phyloP scores from a whole-genome alignment of 2,113 vertebrate genomes.

The Dipodomys spectabilis region DNA sequence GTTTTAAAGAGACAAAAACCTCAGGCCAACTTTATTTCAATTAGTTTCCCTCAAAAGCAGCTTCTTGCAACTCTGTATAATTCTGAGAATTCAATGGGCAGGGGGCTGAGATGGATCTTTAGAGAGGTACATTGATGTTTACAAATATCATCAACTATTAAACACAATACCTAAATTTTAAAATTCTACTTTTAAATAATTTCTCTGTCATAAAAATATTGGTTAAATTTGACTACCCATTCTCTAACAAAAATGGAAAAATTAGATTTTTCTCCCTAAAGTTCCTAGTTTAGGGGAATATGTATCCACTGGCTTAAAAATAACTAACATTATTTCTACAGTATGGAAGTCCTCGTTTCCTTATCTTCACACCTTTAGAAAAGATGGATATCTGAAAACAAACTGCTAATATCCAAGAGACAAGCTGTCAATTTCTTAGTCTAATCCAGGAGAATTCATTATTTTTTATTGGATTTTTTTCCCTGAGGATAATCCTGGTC shows the following conservation, averaged over 20 bases:
- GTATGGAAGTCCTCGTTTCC: neutral
- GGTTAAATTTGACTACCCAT: neutral
- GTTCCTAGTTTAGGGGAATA: neutral
- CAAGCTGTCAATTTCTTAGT: neutral
- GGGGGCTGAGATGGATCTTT: neutral
- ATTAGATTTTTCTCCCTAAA: neutral
- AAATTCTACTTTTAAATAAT: conserved; percentile 16
- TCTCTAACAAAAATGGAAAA: conserved; percentile 16
- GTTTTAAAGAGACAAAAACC: conserved; percentile 30
- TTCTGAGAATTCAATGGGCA: neutral
- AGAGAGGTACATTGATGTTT: neutral
- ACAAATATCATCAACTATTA: neutral
- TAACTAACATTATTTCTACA: neutral
- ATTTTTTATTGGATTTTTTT: conserved; percentile 25
- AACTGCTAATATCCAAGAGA: neutral
- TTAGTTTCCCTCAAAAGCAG: conserved; percentile 43
- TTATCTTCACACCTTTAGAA: neutral
- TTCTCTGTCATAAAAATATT: neutral
- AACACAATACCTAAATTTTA: neutral
- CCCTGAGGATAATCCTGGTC: neutral
- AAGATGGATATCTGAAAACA: neutral
- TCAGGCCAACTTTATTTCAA: neutral
- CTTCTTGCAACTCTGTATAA: conserved; percentile 57
- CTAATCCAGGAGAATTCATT: conserved; percentile 33
- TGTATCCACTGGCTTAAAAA: neutral